Base-by-base conservation (phyloP, 2,113 vertebrate genomes). In the Tinamus guttatus region DNA sequence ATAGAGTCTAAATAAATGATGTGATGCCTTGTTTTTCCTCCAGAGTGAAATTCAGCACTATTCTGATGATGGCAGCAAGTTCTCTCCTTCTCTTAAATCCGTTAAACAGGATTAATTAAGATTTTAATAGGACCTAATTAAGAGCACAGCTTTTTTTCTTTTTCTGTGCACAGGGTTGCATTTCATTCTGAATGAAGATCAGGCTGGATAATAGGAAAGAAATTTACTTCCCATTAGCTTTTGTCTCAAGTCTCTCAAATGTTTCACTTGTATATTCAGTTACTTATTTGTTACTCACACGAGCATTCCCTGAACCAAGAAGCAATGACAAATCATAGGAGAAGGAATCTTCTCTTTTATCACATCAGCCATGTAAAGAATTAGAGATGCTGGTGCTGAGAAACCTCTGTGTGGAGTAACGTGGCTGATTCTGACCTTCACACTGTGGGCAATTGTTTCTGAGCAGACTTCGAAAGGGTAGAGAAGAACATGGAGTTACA, bases 1-100 rank as follows among this genome's bases (percentile, higher is more conserved):
- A 79, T 49, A 74, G 18, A 64, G 5, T 73, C 62, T 94, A 52
- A 81, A 81, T 92, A 93, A 95, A 90, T 88, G 19, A 88, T 83
- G n/a, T 62, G 65, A 73, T 18, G 14, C 25, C 10, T 64, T 36
- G 9, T 60, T 43, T 40, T 21, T 7, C 9, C 13, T 80, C 62
- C 78, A 34, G 40, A 92, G 64, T 45, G 41, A 70, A 68, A 85
- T 78, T 78, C 22, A 2, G 15, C 56, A 13, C 2, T 3, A 0
- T 95, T 90, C 41, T 88, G 65, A 85, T 88, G 76, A 78, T 83
- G 43, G 65, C 60, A 91, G 73, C 82, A 90, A 86, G 73, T 86
- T 83, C 28, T 30, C 28, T 52, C 21, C 32, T 65, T 30, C 71
- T 85, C 68, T 64, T 77, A 69, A 75, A 68, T 84, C 83, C 78